phyloP scores from a whole-genome alignment of 2,113 vertebrate species.

The Dendropsophus ebraccatus region DNA sequence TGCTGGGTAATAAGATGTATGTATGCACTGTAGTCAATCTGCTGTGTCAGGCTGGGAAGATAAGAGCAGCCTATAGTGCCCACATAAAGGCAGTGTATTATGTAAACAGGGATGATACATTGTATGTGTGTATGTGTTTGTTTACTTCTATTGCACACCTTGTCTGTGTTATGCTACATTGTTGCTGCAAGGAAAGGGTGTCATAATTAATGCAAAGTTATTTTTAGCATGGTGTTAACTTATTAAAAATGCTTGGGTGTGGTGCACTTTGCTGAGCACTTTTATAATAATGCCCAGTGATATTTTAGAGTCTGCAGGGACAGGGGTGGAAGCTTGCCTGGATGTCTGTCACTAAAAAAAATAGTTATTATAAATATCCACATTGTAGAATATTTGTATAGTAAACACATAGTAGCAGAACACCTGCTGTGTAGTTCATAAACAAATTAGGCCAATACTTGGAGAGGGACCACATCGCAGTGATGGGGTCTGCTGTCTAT shows the following conservation, averaged over 20 bases:
- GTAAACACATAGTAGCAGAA: background rate
- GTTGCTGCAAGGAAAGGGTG: background rate
- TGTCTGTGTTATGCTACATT: background rate
- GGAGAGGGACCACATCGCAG: background rate
- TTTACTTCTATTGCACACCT: background rate
- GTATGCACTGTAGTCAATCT: conserved; percentile 5
- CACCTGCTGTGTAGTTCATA: background rate
- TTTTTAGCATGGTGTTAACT: conserved; percentile 4
- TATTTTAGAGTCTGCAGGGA: background rate
- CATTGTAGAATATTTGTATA: too few relatives aligned
- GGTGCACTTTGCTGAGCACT: conserved; percentile 18
- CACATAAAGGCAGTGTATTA: background rate
- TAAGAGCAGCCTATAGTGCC: background rate
- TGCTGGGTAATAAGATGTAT: background rate
- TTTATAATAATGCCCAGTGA: conserved; percentile 2
- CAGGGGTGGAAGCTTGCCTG: background rate
- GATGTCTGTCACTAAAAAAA: background rate
- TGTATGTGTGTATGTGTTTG: background rate
- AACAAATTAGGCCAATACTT: background rate
- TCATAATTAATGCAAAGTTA: conserved; percentile 4
- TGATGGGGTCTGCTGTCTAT: background rate
- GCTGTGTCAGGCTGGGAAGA: conserved; percentile 18
- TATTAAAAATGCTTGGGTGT: conserved; percentile 14
- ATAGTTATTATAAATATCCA: background rate
- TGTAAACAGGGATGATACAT: background rate